phyloP scores from a whole-genome alignment of 2,888 invertebrate genomes.

The Philhelius pedissequus region DNA sequence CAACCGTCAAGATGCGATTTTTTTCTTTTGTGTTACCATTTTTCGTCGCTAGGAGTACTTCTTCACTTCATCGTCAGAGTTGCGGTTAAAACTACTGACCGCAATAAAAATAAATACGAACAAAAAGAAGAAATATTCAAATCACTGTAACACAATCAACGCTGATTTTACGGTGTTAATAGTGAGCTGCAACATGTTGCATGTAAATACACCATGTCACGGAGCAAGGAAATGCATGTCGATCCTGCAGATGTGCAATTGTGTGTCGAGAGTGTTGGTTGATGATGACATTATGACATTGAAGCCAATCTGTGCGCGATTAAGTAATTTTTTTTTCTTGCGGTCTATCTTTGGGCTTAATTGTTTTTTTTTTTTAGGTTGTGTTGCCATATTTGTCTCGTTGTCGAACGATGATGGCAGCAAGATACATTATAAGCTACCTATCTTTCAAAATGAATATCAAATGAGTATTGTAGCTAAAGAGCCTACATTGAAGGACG shows the following conservation, averaged over 20 bases:
- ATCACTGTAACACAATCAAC: conserved; percentile 49
- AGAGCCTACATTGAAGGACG: conserved; percentile 52
- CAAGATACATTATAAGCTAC: conserved; percentile 22
- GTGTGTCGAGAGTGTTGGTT: too few species aligned
- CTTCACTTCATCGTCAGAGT: not conserved
- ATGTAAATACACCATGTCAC: conserved; percentile 21
- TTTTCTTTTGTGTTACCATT: not conserved
- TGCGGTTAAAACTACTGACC: conserved; percentile 52
- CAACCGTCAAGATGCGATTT: conserved; percentile 1
- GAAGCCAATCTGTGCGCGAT: conserved; percentile 10
- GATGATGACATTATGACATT: conserved; percentile 50
- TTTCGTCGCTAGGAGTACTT: not conserved
- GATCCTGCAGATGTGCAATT: conserved; percentile 31
- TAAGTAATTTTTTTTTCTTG: conserved; percentile 41
- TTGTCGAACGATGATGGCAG: not conserved
- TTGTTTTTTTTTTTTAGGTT: conserved; percentile 13
- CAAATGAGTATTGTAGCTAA: conserved; percentile 18
- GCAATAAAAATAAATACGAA: conserved; percentile 32
- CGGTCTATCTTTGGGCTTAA: conserved; percentile 42
- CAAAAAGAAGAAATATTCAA: conserved; percentile 11
- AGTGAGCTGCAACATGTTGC: not conserved
- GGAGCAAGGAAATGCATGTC: conserved; percentile 26
- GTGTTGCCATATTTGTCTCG: conserved; percentile 36
- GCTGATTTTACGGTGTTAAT: conserved; percentile 50
- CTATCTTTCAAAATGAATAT: conserved; percentile 13